Evolutionary conservation across 2,797 vertebrate genomes (phyloP).

Genomic region (Fistularia tabacaria): DNA sequence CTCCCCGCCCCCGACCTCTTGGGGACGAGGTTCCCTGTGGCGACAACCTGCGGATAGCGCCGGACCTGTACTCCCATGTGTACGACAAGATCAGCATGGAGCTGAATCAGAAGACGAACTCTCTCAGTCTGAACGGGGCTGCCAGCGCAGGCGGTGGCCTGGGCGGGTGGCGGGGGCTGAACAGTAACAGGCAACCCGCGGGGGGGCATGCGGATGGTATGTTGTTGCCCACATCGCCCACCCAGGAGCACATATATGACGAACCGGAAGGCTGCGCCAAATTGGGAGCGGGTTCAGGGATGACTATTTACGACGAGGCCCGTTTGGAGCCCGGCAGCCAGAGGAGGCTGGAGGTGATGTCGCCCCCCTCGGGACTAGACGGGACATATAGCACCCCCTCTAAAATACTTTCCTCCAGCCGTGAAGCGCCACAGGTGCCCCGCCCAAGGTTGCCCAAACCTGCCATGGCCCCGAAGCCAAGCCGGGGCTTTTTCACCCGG

Average conservation of each 20-base stretch:
- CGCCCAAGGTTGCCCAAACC: slow-evolving; percentile 78
- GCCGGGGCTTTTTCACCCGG: slow-evolving; percentile 37
- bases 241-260: slow-evolving; percentile 87
- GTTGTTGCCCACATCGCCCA: not conserved
- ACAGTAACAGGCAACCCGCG: slow-evolving; percentile 43
- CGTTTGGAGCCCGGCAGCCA: slow-evolving; percentile 63
- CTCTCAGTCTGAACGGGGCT: slow-evolving; percentile 49
- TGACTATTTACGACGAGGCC: slow-evolving; percentile 80
- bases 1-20: slow-evolving; percentile 58
- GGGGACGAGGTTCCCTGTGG: slow-evolving; percentile 53
- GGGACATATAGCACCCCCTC: slow-evolving; percentile 74
- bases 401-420: slow-evolving; percentile 33
- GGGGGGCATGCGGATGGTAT: slow-evolving; percentile 49
- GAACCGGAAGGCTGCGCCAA: slow-evolving; percentile 84
- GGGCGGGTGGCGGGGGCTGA: slow-evolving; percentile 21
- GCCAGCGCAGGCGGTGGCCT: slow-evolving; percentile 23
- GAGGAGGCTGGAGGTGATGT: slow-evolving; percentile 70
- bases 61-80: slow-evolving; percentile 66
- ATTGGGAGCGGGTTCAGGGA: slow-evolving; percentile 4
- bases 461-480: slow-evolving; percentile 82
- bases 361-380: slow-evolving; percentile 54
- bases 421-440: slow-evolving; percentile 13
- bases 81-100: slow-evolving; percentile 75
- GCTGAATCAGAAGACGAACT: slow-evolving; percentile 51
- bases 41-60: slow-evolving; percentile 37